phyloP scores from a whole-genome alignment of 1,140 invertebrate species.

The Heliconius congener region DNA sequence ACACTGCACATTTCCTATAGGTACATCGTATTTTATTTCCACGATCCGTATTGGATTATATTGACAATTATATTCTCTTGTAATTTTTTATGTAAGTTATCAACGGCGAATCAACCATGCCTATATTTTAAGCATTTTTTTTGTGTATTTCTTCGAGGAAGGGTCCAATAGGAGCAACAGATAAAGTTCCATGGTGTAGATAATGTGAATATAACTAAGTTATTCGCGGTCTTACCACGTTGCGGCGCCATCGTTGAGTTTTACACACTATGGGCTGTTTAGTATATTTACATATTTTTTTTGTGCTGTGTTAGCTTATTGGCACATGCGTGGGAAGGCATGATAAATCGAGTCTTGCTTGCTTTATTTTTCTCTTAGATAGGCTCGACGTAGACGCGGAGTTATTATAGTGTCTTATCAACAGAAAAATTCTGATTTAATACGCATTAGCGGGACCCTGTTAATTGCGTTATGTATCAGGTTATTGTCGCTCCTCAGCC shows the following conservation, averaged over 20 bases:
- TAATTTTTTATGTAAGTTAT: conserved; percentile 5
- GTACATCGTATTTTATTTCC: not conserved
- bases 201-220: conserved; percentile 81
- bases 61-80: not conserved
- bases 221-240: conserved; percentile 66
- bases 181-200: conserved; percentile 78
- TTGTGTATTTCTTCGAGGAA: conserved; percentile 51
- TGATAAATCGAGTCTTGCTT: conserved; percentile 76
- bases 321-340: conserved; percentile 74
- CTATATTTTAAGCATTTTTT: conserved; percentile 40
- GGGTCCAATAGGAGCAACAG: conserved; percentile 61
- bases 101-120: conserved; percentile 51
- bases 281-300: conserved; percentile 56
- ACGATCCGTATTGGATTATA: not conserved
- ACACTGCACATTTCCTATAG: not conserved
- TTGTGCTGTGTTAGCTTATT: conserved; percentile 69
- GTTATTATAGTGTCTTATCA: conserved; percentile 64
- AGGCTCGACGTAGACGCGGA: conserved; percentile 69
- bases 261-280: conserved; percentile 75
- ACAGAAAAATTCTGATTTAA: conserved; percentile 57
- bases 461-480: conserved; percentile 52
- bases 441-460: conserved; percentile 48
- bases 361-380: conserved; percentile 69
- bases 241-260: conserved; percentile 76
- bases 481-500: conserved; percentile 39